Evolutionary conservation across 2,888 invertebrate species (phyloP), one percentile per base, ranked within the genome.

Genomic region (Macropis europaea): DNA sequence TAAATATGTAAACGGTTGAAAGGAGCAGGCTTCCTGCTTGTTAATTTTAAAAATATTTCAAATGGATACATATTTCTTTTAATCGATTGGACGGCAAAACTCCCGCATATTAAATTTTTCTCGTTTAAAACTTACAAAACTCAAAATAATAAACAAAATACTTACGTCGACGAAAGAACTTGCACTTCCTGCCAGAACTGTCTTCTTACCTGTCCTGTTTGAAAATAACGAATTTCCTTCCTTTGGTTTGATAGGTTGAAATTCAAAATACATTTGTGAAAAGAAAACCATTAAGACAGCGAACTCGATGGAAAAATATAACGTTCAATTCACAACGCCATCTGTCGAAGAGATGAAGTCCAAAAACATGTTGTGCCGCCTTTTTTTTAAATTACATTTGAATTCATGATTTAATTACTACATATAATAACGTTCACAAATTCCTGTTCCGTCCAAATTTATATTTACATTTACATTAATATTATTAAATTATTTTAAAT

Each of bases 221-320:
- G 26, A 73, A 73, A 72, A 71, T 73, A 73, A 73, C 73, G 73
- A 71, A 73, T 54, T 64, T 60, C 6, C 13, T 47, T 19, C 4
- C 43, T 48, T 26, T 36, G 28, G 3, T 42, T 7, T 26, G 54
- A 73, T 73, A 54, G 73, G 73, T 42, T 24, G 11, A 24, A 34
- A 26, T 53, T 13, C 15, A 28, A 24, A 17, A 28, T 6, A 28
- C n/a, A 3, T 11, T 1, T 28, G 19, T 11, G 9, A 32, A 7
- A 26, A 1, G 13, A 22, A 3, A 13, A n/a, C n/a, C n/a, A n/a
- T 26, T 9, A 30, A 42, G 66, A 48, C 1, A 1, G 30, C 7
- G 7, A 34, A 32, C 32, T 45, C 1, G 22, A 28, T 19, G 11
- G 13, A 11, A 15, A 26, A 15, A 2, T 53, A 9, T 11, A 3